phyloP scores from a whole-genome alignment of 1,140 invertebrate genomes.

The Zelostemma sp. region DNA sequence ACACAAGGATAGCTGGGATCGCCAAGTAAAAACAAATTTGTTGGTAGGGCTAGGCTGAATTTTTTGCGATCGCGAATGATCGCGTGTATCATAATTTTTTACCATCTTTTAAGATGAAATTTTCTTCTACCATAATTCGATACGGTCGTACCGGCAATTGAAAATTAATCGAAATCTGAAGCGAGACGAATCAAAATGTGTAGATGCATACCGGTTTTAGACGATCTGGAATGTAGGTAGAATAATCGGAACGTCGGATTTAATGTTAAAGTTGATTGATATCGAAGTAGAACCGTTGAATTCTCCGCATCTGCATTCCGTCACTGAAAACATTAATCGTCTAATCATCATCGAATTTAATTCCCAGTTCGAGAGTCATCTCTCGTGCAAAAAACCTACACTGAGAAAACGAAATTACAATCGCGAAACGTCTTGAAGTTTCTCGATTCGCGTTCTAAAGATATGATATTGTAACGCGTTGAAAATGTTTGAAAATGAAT shows the following conservation, averaged over 20 bases:
- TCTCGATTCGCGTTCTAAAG: no score
- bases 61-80: constrained; percentile 57
- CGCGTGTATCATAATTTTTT: constrained; percentile 25
- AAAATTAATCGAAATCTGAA: background rate
- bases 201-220: constrained; percentile 21
- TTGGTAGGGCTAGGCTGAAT: constrained; percentile 69
- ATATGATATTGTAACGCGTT: no score
- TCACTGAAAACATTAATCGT: background rate
- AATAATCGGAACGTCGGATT: background rate
- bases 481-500: no score
- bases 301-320: background rate
- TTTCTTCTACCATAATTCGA: background rate
- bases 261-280: background rate
- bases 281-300: background rate
- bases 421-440: no score
- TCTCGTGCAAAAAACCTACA: no score
- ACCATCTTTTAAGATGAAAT: background rate
- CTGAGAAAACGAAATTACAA: no score
- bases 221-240: background rate
- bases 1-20: constrained; percentile 66
- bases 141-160: background rate
- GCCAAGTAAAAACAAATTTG: constrained; percentile 69
- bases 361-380: no score
- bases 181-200: background rate
- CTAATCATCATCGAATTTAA: no score